phyloP scores from a whole-genome alignment of 2,888 invertebrate genomes.

The Drosophila maculinotata region DNA sequence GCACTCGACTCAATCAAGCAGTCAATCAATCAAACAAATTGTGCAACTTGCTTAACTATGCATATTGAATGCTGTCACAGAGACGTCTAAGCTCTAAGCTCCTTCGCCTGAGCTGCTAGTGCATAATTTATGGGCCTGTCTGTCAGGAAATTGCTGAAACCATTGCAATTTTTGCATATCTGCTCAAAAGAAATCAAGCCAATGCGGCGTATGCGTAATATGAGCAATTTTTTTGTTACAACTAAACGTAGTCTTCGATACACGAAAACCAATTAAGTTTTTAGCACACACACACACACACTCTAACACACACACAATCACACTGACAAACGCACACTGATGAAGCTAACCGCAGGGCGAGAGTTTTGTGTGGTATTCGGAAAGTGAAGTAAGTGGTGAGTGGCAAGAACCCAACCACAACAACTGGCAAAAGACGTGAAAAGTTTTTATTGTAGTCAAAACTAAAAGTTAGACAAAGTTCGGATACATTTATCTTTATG shows the following conservation, averaged over 20 bases:
- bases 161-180: constrained; percentile 23
- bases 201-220: constrained; percentile 41
- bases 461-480: constrained; percentile 18
- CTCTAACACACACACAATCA: neutral
- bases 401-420: constrained; percentile 26
- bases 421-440: constrained; percentile 20
- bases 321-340: constrained; percentile 16
- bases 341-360: constrained; percentile 53
- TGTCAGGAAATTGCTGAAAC: constrained; percentile 40
- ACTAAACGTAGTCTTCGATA: constrained; percentile 35
- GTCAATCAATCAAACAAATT: constrained; percentile 75
- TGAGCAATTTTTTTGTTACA: constrained; percentile 43
- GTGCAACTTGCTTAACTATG: constrained; percentile 69
- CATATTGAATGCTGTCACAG: constrained; percentile 71
- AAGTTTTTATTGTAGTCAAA: constrained; percentile 27
- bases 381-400: constrained; percentile 17
- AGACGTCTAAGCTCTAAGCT: constrained; percentile 8
- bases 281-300: constrained; percentile 46
- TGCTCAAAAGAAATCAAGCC: constrained; percentile 16
- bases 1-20: constrained; percentile 59
- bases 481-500: constrained; percentile 10
- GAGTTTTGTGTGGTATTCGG: constrained; percentile 31
- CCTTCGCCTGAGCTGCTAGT: constrained; percentile 16
- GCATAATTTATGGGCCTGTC: constrained; percentile 66
- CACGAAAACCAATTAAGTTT: constrained; percentile 70